Conservation (phyloP, 2,888 invertebrate species). For the Ophion ellenae region DNA sequence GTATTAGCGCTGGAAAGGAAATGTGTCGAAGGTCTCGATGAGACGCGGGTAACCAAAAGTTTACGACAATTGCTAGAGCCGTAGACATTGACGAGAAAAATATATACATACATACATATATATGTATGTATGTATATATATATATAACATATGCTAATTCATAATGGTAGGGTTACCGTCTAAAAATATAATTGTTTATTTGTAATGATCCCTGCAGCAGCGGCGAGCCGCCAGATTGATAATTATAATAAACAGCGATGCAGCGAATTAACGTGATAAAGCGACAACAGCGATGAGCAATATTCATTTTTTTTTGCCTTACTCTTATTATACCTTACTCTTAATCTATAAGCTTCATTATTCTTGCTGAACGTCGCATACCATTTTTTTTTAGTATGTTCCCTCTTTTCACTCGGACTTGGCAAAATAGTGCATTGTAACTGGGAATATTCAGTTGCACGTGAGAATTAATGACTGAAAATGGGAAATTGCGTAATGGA, state of each 20-base stretch:
- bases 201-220: conserved; percentile 75
- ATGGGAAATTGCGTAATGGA: conserved; percentile 3
- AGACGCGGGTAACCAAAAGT: conserved; percentile 41
- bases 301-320: conserved; percentile 2
- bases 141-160: conserved; percentile 56
- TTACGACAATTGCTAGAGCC: conserved; percentile 50
- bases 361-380: no score
- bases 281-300: conserved; percentile 12
- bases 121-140: conserved; percentile 6
- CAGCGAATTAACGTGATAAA: conserved; percentile 58
- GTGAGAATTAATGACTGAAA: not conserved
- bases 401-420: not conserved
- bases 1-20: conserved; percentile 33
- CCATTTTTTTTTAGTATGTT: not conserved
- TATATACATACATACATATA: conserved; percentile 1
- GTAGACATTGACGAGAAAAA: conserved; percentile 52
- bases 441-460: not conserved
- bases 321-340: conserved; percentile 10
- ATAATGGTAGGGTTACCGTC: conserved; percentile 73
- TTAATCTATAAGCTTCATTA: not conserved
- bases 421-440: not conserved
- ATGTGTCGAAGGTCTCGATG: conserved; percentile 35
- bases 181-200: conserved; percentile 79
- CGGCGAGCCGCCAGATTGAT: conserved; percentile 64
- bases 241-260: conserved; percentile 65